These are phyloP conservation scores for Onychomys torridus DNA, from an alignment of 2,797 vertebrate genomes.

Conservation along the genomic window DNA sequence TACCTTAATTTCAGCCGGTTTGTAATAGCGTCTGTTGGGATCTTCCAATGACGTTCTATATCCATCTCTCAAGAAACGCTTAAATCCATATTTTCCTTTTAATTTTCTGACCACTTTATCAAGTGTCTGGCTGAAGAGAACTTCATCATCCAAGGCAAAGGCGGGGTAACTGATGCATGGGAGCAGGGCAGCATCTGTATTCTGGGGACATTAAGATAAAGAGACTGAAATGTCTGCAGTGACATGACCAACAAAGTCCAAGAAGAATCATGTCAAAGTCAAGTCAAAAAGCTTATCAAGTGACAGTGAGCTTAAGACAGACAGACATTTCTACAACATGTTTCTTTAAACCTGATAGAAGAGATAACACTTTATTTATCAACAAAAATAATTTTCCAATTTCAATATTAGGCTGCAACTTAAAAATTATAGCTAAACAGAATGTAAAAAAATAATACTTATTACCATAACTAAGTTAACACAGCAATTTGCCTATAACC, in stretches of 20 bases:
- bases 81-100: slow-evolving; percentile 96
- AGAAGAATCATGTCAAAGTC: background rate
- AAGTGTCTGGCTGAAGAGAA: slow-evolving; percentile 94
- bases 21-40: slow-evolving; percentile 94
- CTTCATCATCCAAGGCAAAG: slow-evolving; percentile 97
- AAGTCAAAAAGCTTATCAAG: background rate
- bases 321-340: accelerated
- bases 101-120: slow-evolving; percentile 97
- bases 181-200: slow-evolving; percentile 96
- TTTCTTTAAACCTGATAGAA: background rate
- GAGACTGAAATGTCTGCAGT: background rate
- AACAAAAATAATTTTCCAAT: background rate
- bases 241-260: background rate
- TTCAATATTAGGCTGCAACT: background rate
- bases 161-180: slow-evolving; percentile 99
- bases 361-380: background rate
- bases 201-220: slow-evolving; percentile 86
- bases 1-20: slow-evolving; percentile 99
- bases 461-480: background rate
- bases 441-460: background rate
- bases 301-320: background rate
- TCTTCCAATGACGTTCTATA: slow-evolving; percentile 96
- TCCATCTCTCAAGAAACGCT: slow-evolving; percentile 96
- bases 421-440: slow-evolving; percentile 5
- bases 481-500: background rate